Evolutionary conservation across 2,888 invertebrate species (phyloP), one percentile per base, ranked within the genome.

Genomic region (Cristatella mucedo): DNA sequence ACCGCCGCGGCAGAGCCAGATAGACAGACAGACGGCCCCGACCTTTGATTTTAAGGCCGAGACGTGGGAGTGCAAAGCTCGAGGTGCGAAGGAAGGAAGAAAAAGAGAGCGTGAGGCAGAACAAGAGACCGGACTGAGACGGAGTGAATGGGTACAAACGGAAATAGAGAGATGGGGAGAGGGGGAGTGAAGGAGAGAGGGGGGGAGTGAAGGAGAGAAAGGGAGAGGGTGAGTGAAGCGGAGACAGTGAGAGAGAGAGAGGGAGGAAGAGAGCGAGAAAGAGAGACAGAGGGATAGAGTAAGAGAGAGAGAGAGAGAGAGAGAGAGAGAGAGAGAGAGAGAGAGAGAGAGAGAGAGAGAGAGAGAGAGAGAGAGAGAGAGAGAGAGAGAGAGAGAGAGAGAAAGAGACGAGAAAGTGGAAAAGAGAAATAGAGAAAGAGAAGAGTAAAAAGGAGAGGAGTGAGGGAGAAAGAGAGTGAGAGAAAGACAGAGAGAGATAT

Each of bases 301-400:
- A 24, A 2, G 13, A 24, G 7, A 13, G 3, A 18, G 13, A 20
- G 6, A 9, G 9, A 40, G 30, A 40, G 33, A 40, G 40, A 40
- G 40, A 34, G 40, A 39, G 40, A 39, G 33, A 39, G 40, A 39
- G 40, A 34, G 40, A 40, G 40, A 34, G 21, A 40, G 40, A 40
- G 40, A 34, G 40, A 39, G 34, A 39, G 40, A 39, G 39, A 39
- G 39, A 39, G 39, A 33, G 19, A 37, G 36, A 40, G 31, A 33
- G 40, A 21, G 32, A 18, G 24, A 21, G 31, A 26, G 39, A 42
- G 40, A 42, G 26, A n/a, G 26, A 42, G 26, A 42, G 42, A 42
- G 42, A 41, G 40, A 31, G 31, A 31, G 40, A 42, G 21, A 40
- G 39, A 32, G 22, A 26, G 33, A n/a, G 22, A 22, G 4, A 16